phyloP scores from a whole-genome alignment of 2,888 invertebrate genomes.

The Sacculina carcini region DNA sequence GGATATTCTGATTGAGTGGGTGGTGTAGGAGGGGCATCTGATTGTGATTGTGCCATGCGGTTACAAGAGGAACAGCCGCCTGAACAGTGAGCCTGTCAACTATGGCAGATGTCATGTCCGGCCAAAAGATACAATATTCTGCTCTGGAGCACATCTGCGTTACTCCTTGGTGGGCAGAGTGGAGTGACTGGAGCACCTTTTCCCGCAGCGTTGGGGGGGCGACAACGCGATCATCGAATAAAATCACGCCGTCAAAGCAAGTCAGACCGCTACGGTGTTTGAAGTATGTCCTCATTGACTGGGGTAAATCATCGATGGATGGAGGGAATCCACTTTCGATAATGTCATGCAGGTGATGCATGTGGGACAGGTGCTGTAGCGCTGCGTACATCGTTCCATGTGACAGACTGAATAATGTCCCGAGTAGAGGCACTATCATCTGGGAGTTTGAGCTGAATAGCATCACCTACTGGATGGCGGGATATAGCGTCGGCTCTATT shows the following conservation, averaged over 20 bases:
- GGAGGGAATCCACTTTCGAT: conserved; percentile 1
- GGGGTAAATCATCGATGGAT: background rate
- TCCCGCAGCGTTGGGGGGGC: conserved; percentile 3
- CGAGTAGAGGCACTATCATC: too few species aligned
- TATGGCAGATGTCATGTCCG: conserved; percentile 6
- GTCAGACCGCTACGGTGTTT: background rate
- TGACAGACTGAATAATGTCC: too few species aligned
- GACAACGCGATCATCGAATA: conserved; percentile 4
- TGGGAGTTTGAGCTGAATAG: too few species aligned
- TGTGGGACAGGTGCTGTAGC: too few species aligned
- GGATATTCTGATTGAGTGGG: background rate
- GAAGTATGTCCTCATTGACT: conserved; percentile 2
- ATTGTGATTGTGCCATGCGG: conserved; percentile 7
- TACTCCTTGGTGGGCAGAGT: conserved; percentile 8
- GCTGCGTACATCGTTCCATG: too few species aligned
- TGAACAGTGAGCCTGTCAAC: background rate
- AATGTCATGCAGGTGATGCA: background rate
- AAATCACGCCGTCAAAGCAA: background rate
- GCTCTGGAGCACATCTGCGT: conserved; percentile 1
- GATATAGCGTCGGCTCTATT: too few species aligned
- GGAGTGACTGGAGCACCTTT: background rate
- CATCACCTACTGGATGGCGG: too few species aligned
- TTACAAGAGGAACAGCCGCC: too few species aligned
- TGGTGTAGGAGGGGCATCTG: conserved; percentile 6
- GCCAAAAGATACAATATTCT: conserved; percentile 6